Evolutionary conservation across 2,888 invertebrate species (phyloP).

Genomic region (Diarsia dahlii): DNA sequence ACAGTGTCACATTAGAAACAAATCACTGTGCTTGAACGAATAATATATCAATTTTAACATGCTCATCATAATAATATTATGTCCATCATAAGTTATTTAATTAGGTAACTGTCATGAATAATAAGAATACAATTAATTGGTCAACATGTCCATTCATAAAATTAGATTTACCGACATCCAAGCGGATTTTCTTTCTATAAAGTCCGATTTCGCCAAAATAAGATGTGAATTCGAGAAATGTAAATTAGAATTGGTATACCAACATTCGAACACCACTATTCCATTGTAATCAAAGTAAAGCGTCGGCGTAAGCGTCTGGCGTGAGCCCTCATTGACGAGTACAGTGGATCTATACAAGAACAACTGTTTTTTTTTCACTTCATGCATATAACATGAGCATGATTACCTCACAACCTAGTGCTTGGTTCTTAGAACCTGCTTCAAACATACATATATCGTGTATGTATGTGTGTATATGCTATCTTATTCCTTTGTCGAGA

Average conservation of each 20-base stretch:
- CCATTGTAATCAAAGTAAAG: constrained; percentile 50
- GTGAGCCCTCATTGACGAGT: constrained; percentile 31
- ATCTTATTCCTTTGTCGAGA: constrained; percentile 22
- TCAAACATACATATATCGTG: constrained; percentile 12
- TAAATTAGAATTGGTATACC: constrained; percentile 18
- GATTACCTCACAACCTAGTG: constrained; percentile 53
- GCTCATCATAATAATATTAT: no score
- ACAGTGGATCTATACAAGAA: constrained; percentile 27
- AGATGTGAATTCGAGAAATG: constrained; percentile 13
- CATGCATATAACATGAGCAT: constrained; percentile 64
- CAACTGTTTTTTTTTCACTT: constrained; percentile 41
- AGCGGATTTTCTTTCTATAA: neutral
- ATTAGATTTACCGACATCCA: neutral
- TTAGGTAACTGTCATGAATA: no score
- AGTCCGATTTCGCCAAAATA: neutral
- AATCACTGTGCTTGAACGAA: no score
- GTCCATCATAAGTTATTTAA: no score
- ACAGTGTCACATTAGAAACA: no score
- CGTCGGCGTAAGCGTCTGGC: no score
- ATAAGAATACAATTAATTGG: no score
- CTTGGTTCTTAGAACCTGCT: constrained; percentile 39
- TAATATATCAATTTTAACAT: no score
- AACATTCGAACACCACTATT: constrained; percentile 39
- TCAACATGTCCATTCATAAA: no score
- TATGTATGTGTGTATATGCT: constrained; percentile 18